Evolutionary conservation across 2,888 invertebrate species (phyloP).

Genomic region (Saturnia pavonia): DNA sequence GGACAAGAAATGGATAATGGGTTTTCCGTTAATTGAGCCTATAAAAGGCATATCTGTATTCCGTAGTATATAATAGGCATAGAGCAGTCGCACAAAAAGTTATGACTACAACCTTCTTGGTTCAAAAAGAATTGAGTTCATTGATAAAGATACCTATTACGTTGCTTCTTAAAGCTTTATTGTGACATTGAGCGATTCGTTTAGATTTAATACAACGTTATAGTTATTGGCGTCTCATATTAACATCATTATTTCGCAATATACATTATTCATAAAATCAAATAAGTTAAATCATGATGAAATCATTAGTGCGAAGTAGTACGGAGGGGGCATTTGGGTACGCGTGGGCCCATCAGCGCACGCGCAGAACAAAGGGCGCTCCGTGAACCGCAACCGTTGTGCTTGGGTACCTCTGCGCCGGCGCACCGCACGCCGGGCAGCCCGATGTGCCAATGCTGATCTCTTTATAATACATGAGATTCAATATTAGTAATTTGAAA

Average conservation of each 20-base stretch:
- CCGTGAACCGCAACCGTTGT: conserved; percentile 79
- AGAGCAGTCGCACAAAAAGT: background rate
- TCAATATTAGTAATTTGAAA: background rate
- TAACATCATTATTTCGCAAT: background rate
- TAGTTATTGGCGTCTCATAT: background rate
- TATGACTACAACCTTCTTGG: background rate
- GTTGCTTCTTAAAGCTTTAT: background rate
- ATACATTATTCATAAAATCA: background rate
- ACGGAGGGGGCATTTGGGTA: conserved; percentile 29
- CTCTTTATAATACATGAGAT: background rate
- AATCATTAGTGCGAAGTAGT: conserved; percentile 24
- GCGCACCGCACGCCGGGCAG: conserved; percentile 37
- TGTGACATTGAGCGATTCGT: background rate
- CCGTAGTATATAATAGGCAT: background rate
- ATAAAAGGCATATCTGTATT: background rate
- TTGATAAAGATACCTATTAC: background rate
- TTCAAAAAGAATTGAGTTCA: background rate
- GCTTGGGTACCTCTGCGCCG: conserved; percentile 58
- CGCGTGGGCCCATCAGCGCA: conserved; percentile 56
- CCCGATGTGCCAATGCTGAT: conserved; percentile 23
- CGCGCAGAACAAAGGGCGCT: conserved; percentile 80
- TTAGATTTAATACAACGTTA: background rate
- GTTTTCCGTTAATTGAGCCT: background rate
- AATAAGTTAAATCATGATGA: conserved; percentile 16
- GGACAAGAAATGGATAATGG: background rate